A percentile compares a stretch with the other conserved stretches of the same genome.
These are phyloP conservation scores for Lineus longissimus DNA, from an alignment of 1,140 invertebrate species.

Conservation along the genomic window DNA sequence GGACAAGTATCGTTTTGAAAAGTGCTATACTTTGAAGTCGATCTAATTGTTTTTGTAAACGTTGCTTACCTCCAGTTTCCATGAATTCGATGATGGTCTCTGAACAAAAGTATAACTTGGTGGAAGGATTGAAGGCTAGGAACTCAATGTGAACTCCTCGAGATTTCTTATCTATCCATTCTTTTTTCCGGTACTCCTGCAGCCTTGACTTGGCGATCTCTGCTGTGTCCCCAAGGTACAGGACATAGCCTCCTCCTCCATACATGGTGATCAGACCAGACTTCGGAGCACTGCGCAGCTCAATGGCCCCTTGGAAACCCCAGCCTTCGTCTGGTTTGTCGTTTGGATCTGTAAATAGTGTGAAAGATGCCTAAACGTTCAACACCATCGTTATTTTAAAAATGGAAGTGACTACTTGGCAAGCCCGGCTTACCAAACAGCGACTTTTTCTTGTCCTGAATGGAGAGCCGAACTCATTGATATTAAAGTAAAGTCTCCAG, in stretches of 20 bases:
- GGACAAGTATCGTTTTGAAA: no score
- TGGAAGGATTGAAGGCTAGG: not conserved
- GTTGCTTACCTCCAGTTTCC: not conserved
- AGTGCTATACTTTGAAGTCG: no score
- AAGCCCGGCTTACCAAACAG: no score
- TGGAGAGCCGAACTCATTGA: no score
- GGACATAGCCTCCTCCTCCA: not conserved
- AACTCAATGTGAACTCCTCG: slow-evolving; percentile 1
- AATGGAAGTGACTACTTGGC: no score
- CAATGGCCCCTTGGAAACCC: not conserved
- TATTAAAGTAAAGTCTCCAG: no score
- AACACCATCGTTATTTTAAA: no score
- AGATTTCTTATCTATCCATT: not conserved
- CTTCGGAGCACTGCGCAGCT: not conserved
- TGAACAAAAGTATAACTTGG: not conserved
- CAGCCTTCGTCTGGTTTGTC: slow-evolving; percentile 5
- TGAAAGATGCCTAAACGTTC: no score
- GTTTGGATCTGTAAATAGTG: not conserved
- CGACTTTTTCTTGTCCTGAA: no score
- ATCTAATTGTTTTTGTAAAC: no score
- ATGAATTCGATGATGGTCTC: not conserved
- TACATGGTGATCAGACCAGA: not conserved
- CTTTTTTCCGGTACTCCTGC: not conserved
- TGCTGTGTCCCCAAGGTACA: not conserved
- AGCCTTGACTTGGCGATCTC: not conserved